A percentile compares a stretch with the other conserved stretches of the same genome.
These are phyloP conservation scores for Drosophila anomelani DNA, from an alignment of 2,888 invertebrate genomes.

Conservation along the genomic window DNA sequence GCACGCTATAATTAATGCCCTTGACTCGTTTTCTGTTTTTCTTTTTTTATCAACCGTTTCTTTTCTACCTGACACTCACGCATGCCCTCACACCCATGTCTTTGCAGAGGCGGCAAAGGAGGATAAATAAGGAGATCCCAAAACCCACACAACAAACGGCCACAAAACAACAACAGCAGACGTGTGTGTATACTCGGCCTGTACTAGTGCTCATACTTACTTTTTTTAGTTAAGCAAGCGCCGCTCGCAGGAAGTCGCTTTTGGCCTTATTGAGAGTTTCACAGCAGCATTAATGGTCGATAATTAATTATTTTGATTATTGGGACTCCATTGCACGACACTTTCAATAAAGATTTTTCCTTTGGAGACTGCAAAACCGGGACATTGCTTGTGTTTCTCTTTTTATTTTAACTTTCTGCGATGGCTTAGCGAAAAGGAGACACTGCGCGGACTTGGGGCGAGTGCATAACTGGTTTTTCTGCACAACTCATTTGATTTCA, in stretches of 20 bases:
- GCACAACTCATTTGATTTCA: constrained; percentile 36
- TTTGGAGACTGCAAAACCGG: constrained; percentile 18
- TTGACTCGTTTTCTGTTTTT: constrained; percentile 55
- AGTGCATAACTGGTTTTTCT: constrained; percentile 70
- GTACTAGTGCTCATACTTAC: constrained; percentile 54
- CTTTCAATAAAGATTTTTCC: constrained; percentile 72
- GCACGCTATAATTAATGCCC: constrained; percentile 67
- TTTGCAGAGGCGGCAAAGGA: constrained; percentile 28
- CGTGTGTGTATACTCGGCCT: constrained; percentile 56
- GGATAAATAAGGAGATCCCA: constrained; percentile 49
- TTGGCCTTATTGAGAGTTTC: constrained; percentile 21
- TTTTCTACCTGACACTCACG: constrained; percentile 61
- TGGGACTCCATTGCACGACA: constrained; percentile 55
- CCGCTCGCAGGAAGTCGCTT: constrained; percentile 58
- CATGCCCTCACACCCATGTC: constrained; percentile 24
- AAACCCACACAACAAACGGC: constrained; percentile 55
- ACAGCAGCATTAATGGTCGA: constrained; percentile 1
- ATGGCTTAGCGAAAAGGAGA: constrained; percentile 66
- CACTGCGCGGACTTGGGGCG: constrained; percentile 46
- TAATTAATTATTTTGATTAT: constrained; percentile 43
- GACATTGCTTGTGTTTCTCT: constrained; percentile 34
- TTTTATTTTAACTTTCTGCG: constrained; percentile 8
- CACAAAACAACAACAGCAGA: constrained; percentile 15
- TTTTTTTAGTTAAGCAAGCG: constrained; percentile 51
- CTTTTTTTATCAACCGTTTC: constrained; percentile 48